Percentiles rank a stretch among this genome's conserved stretches.
Conservation (phyloP, 2,888 invertebrate species). For the Synanthedon vespiformis region DNA sequence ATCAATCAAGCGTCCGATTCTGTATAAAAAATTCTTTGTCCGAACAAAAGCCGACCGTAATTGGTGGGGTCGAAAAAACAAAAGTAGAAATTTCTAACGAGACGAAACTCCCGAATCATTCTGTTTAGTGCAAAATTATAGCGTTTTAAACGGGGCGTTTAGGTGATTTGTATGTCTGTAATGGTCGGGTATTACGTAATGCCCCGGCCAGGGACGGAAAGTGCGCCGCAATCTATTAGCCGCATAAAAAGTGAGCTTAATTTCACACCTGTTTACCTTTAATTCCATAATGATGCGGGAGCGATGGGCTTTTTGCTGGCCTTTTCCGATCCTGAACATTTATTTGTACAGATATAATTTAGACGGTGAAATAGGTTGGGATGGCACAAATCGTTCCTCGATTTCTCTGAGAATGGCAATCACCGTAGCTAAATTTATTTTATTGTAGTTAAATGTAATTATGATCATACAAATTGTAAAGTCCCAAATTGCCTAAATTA, state of each 20-base stretch:
- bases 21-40: slow-evolving; percentile 50
- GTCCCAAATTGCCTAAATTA: no score
- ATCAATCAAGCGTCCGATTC: slow-evolving; percentile 53
- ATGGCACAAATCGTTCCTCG: no score
- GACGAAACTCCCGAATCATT: slow-evolving; percentile 60
- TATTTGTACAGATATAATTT: slow-evolving; percentile 19
- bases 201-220: slow-evolving; percentile 42
- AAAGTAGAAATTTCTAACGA: slow-evolving; percentile 65
- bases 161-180: slow-evolving; percentile 53
- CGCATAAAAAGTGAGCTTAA: slow-evolving; percentile 59
- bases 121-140: slow-evolving; percentile 68
- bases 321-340: slow-evolving; percentile 21
- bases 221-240: slow-evolving; percentile 58
- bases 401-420: no score
- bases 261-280: slow-evolving; percentile 68
- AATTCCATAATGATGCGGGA: slow-evolving; percentile 56
- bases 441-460: no score
- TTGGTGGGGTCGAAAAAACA: slow-evolving; percentile 56
- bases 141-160: slow-evolving; percentile 60
- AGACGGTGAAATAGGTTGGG: slow-evolving; percentile 17
- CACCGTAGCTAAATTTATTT: no score
- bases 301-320: slow-evolving; percentile 49
- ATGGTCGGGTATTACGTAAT: slow-evolving; percentile 52
- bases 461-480: no score
- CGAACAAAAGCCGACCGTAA: slow-evolving; percentile 43